Evolutionary conservation across 2,113 vertebrate genomes (phyloP).

Genomic region (Sapayoa aenigma): DNA sequence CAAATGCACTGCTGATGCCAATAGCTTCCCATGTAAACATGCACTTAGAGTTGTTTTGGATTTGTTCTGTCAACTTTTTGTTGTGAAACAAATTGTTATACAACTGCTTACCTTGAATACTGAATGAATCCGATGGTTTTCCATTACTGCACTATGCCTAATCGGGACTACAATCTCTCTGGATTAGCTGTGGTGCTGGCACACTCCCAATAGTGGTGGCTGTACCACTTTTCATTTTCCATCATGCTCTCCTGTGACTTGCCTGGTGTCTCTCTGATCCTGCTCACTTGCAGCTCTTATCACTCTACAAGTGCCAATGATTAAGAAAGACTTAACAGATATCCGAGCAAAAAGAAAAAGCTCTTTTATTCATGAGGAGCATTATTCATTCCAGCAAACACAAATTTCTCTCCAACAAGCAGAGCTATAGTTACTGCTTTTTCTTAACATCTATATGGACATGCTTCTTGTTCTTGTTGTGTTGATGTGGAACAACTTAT

Average conservation of each 20-base stretch:
- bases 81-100: slow-evolving; percentile 84
- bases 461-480: neutral
- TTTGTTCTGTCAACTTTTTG: slow-evolving; percentile 86
- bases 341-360: slow-evolving; percentile 38
- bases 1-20: slow-evolving; percentile 76
- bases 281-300: neutral
- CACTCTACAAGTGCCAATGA: neutral
- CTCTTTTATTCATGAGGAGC: neutral
- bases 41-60: slow-evolving; percentile 81
- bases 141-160: slow-evolving; percentile 5
- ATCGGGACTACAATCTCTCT: neutral
- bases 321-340: neutral
- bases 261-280: neutral
- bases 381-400: neutral
- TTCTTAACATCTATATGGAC: neutral
- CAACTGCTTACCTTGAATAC: slow-evolving; percentile 75
- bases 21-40: slow-evolving; percentile 81
- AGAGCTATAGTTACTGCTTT: neutral
- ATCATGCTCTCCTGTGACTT: neutral
- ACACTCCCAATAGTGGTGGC: neutral
- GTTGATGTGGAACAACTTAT: neutral
- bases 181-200: neutral
- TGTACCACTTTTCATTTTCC: neutral
- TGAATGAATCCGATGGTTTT: slow-evolving; percentile 65
- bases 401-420: neutral